Base-by-base conservation (phyloP, 2,113 vertebrate genomes). In the Onychorhynchus coronatus region DNA sequence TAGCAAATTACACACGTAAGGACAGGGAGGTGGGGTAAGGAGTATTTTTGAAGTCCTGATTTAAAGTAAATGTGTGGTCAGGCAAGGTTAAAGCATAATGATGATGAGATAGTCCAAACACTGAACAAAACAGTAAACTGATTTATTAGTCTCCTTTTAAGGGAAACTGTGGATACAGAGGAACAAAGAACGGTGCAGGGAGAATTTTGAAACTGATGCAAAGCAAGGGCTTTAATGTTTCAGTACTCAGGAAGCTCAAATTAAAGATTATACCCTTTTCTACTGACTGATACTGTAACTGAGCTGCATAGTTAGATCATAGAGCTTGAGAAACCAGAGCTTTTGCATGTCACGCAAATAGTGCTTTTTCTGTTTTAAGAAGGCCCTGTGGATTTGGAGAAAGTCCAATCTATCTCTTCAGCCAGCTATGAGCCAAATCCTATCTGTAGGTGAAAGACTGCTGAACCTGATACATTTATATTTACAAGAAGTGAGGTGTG, bases 361-460 rank as follows among this genome's bases (percentile, higher is more conserved):
- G 7, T 5, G 0, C 3, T 46, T 94, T 11, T 79, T 66, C 14
- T 63, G 8, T 88, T 92, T 91, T 81, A 28, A 42, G 27, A 72
- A 28, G 24, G 55, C 12, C 3, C 5, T 28, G 23, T 65, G 37
- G 37, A 39, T 82, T 87, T 62, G 25, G 12, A 88, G 13, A 9
- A 77, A 74, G 7, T 20, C 28, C 5, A 41, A 0, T 41, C 11
- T 2, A 1, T 35, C 28, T 91, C 27, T 67, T 77, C 19, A n/a
- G 37, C 30, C 47, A n/a, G 6, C 14, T 61, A 44, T 37, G 30
- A 82, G 33, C 5, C 21, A 89, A 49, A 71, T 44, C 11, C 16
- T n/a, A 12, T 5, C 52, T 42, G 15, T 13, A 8, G 3, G 22
- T 75, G 47, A 71, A 94, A 73, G 11, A 73, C 2, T 0, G 0